Conservation (phyloP, 2,113 vertebrate genomes). For the Myotis davidii region DNA sequence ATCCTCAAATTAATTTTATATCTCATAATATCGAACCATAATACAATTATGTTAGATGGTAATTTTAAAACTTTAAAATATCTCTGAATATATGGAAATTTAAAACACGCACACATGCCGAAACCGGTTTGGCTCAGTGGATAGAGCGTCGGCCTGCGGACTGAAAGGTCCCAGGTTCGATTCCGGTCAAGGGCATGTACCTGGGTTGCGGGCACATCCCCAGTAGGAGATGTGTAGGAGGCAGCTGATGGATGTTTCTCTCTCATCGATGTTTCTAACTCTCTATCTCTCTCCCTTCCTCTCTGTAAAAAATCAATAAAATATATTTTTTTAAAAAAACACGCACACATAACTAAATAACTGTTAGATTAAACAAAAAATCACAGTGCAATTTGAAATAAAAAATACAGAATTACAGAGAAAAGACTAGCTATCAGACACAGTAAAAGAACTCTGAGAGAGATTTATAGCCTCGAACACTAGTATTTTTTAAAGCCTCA, state of each 20-base stretch:
- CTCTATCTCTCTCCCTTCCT: no score
- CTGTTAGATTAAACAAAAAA: background rate
- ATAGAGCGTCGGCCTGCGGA: no score
- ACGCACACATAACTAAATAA: background rate
- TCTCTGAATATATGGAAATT: background rate
- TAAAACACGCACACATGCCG: background rate
- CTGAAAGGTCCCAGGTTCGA: no score
- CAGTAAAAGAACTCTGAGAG: background rate
- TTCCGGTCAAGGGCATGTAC: no score
- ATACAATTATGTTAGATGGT: background rate
- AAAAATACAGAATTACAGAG: background rate
- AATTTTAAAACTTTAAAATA: slow-evolving; percentile 43
- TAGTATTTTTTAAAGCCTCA: slow-evolving; percentile 7
- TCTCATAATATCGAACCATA: background rate
- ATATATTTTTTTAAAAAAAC: no score
- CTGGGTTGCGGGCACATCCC: no score
- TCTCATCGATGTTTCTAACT: no score
- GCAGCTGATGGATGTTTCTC: no score
- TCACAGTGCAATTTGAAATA: background rate
- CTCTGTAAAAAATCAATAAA: no score
- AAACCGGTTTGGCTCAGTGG: no score
- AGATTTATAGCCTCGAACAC: background rate
- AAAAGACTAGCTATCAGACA: background rate
- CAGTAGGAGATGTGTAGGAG: no score
- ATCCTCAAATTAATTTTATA: background rate